phyloP scores from a whole-genome alignment of 1,140 invertebrate species.

The Nasonia longicornis region DNA sequence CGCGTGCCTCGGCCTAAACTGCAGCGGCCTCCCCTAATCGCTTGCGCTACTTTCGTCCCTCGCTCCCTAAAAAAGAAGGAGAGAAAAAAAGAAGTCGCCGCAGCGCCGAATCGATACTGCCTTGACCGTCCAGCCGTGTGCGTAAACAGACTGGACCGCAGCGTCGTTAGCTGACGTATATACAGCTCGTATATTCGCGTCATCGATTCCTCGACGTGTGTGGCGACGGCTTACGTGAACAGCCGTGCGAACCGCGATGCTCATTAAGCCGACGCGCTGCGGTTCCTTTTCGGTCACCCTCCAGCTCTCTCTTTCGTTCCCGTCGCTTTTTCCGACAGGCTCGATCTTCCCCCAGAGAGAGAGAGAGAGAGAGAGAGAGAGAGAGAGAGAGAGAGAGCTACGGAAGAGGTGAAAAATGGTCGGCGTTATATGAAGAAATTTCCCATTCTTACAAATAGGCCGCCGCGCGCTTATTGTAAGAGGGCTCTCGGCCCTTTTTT shows the following conservation, averaged over 20 bases:
- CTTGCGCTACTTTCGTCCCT: neutral
- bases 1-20: neutral
- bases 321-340: neutral
- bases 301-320: neutral
- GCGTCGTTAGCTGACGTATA: neutral
- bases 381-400: too few species aligned
- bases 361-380: too few species aligned
- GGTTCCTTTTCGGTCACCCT: neutral
- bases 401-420: conserved; percentile 1
- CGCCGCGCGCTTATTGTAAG: neutral
- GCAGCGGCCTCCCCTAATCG: neutral
- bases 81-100: neutral
- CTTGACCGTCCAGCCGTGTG: too few species aligned
- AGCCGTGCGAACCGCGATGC: neutral
- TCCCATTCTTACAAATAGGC: neutral
- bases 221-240: neutral
- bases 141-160: too few species aligned
- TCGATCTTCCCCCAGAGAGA: neutral
- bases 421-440: neutral
- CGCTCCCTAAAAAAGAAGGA: too few species aligned
- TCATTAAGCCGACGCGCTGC: neutral
- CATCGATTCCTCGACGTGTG: neutral
- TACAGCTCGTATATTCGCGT: neutral
- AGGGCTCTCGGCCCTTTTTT: neutral
- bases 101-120: too few species aligned